phyloP scores from a whole-genome alignment of 2,797 vertebrate species.

The Microhierax caerulescens region DNA sequence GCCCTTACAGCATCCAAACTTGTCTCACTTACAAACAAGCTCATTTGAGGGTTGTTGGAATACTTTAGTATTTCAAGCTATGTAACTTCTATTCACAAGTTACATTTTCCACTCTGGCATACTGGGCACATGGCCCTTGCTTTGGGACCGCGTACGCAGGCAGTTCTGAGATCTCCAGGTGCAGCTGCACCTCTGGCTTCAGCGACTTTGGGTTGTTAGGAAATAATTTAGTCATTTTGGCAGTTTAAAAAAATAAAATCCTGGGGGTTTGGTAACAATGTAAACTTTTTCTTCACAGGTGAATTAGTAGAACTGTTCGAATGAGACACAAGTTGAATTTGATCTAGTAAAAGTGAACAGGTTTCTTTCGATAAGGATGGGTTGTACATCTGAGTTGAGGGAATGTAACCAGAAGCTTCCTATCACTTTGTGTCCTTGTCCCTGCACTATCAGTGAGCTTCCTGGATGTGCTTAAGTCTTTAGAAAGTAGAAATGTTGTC shows the following conservation, averaged over 20 bases:
- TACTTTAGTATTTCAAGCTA: not conserved
- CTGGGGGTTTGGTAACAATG: not conserved
- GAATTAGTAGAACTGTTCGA: not conserved
- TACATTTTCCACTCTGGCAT: not conserved
- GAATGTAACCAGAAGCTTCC: not conserved
- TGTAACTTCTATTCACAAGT: accelerated
- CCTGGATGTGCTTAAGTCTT: not conserved
- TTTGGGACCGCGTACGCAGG: not conserved
- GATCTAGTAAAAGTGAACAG: not conserved
- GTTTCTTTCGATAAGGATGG: not conserved
- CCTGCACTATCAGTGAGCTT: not conserved
- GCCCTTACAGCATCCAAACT: not conserved
- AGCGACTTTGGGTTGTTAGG: not conserved
- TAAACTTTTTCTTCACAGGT: not conserved
- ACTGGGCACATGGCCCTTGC: accelerated
- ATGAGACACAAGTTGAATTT: not conserved
- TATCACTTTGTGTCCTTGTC: not conserved
- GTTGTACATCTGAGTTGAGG: not conserved
- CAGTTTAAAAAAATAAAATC: not conserved
- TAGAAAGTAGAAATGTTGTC: not conserved
- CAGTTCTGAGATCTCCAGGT: not conserved
- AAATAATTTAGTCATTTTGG: not conserved
- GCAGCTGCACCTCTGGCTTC: not conserved
- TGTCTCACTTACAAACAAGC: not conserved
- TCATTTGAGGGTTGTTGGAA: not conserved